These are phyloP conservation scores for Lagopus leucura DNA, from an alignment of 2,113 vertebrate genomes.

Conservation along the genomic window DNA sequence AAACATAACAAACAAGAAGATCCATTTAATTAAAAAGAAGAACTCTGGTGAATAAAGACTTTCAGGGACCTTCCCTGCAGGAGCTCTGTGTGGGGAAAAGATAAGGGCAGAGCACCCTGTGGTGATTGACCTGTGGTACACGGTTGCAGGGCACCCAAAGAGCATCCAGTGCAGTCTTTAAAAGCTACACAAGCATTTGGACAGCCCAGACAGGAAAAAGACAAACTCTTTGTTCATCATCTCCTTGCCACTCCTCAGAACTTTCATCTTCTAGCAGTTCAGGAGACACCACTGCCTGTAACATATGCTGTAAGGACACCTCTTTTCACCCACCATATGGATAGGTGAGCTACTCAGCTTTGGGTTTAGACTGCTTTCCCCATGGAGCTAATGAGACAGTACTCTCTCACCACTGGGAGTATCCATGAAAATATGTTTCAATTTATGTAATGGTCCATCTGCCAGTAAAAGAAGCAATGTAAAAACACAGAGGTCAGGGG, in stretches of 20 bases:
- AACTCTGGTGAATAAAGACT: background rate
- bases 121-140: background rate
- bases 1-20: background rate
- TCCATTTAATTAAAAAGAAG: background rate
- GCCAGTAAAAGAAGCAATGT: slow-evolving; percentile 49
- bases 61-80: background rate
- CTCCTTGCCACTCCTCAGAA: background rate
- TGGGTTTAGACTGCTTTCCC: slow-evolving; percentile 1
- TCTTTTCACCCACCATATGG: slow-evolving; percentile 38
- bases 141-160: background rate
- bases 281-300: background rate
- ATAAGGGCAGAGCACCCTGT: background rate
- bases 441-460: slow-evolving; percentile 71
- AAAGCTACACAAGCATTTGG: background rate
- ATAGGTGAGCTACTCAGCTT: slow-evolving; percentile 41
- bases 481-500: slow-evolving; percentile 73
- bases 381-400: background rate
- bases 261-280: background rate
- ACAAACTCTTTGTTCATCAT: background rate
- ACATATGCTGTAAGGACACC: background rate
- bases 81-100: background rate
- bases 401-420: slow-evolving; percentile 26
- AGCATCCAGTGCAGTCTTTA: background rate
- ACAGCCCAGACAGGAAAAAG: background rate
- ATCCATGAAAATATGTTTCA: slow-evolving; percentile 62